Evolutionary conservation across 1,140 invertebrate genomes (phyloP).

Genomic region (Tribolium madens): DNA sequence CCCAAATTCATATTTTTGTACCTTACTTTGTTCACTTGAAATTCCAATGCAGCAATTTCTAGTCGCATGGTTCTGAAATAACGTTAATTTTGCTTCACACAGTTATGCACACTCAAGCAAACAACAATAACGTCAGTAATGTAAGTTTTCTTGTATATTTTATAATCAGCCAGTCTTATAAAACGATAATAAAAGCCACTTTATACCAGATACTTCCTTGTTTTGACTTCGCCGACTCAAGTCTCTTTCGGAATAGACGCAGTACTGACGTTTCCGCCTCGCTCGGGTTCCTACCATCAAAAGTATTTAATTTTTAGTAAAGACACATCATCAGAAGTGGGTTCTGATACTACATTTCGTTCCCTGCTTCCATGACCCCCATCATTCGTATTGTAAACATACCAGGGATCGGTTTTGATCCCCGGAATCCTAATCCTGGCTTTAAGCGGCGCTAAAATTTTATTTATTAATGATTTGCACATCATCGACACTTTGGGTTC

Average conservation of each 20-base stretch:
- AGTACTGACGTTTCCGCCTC: conserved; percentile 25
- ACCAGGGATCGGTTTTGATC: conserved; percentile 77
- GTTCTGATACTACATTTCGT: conserved; percentile 42
- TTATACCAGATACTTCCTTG: background rate
- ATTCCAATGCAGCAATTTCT: conserved; percentile 21
- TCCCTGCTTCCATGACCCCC: conserved; percentile 52
- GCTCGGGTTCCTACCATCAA: conserved; percentile 9
- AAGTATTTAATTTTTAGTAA: conserved; percentile 47
- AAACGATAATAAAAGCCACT: background rate
- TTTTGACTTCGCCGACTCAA: conserved; percentile 29
- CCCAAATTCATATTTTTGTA: background rate
- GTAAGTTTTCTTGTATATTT: conserved; percentile 34
- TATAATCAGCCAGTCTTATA: conserved; percentile 40
- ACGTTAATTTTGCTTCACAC: conserved; percentile 3
- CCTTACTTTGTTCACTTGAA: background rate
- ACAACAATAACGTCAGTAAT: conserved; percentile 5
- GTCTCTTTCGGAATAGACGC: conserved; percentile 12
- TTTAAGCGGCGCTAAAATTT: conserved; percentile 76
- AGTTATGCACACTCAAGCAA: background rate
- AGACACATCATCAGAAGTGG: conserved; percentile 34
- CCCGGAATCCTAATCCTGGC: conserved; percentile 71
- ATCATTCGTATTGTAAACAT: conserved; percentile 55
- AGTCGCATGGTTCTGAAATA: conserved; percentile 8
- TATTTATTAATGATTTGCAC: conserved; percentile 76
- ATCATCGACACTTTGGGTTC: conserved; percentile 73